Evolutionary conservation across 2,888 invertebrate genomes (phyloP).

Genomic region (Pteria penguin): DNA sequence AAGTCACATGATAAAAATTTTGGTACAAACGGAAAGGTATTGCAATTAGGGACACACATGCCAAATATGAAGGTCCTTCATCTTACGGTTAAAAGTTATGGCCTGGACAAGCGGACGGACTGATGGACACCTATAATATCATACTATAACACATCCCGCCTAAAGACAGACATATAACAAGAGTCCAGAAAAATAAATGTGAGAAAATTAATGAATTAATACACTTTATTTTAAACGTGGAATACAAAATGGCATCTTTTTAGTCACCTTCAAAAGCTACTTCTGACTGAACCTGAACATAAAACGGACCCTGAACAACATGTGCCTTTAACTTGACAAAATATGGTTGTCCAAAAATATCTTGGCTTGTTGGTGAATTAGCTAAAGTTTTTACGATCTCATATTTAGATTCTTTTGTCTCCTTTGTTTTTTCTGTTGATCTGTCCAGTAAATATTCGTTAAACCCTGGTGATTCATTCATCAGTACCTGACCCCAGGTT

Average conservation of each 20-base stretch:
- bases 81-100: no score
- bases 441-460: slow-evolving; percentile 90
- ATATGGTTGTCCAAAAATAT: slow-evolving; percentile 84
- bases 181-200: no score
- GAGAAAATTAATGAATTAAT: background rate
- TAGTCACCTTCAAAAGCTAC: slow-evolving; percentile 87
- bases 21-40: no score
- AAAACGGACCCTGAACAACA: slow-evolving; percentile 89
- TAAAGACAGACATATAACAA: no score
- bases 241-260: background rate
- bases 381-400: slow-evolving; percentile 84
- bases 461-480: slow-evolving; percentile 87
- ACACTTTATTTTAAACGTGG: slow-evolving; percentile 5
- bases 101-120: no score
- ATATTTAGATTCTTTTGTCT: slow-evolving; percentile 88
- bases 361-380: slow-evolving; percentile 77
- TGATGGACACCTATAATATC: no score
- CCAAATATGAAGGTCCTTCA: no score
- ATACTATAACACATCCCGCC: no score
- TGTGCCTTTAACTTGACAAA: slow-evolving; percentile 85
- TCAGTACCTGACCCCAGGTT: slow-evolving; percentile 89
- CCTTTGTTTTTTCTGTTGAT: slow-evolving; percentile 85
- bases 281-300: slow-evolving; percentile 85
- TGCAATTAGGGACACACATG: no score
- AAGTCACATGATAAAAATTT: no score